phyloP scores from a whole-genome alignment of 2,888 invertebrate species.

The Galerucella nymphaeae region DNA sequence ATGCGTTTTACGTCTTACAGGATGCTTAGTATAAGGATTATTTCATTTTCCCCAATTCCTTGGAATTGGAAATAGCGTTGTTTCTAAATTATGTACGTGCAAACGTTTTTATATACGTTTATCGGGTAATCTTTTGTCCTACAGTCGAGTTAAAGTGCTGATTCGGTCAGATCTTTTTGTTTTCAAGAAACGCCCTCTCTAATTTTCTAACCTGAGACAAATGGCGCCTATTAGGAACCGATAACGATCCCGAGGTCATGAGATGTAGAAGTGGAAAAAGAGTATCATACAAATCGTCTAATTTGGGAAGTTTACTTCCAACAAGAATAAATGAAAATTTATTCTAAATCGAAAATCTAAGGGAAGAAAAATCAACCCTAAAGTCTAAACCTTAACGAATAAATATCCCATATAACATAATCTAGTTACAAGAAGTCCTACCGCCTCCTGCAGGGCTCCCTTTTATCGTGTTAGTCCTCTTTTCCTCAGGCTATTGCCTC shows the following conservation, averaged over 20 bases:
- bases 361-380: not conserved
- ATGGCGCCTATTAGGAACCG: conserved; percentile 59
- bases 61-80: not conserved
- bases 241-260: conserved; percentile 62
- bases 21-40: conserved; percentile 41
- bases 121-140: conserved; percentile 55
- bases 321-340: too few relatives aligned
- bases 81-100: conserved; percentile 33
- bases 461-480: conserved; percentile 64
- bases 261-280: conserved; percentile 48
- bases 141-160: conserved; percentile 57
- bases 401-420: conserved; percentile 59
- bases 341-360: not conserved
- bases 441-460: conserved; percentile 57
- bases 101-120: conserved; percentile 45
- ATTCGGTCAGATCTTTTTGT: conserved; percentile 54
- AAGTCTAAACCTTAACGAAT: conserved; percentile 41
- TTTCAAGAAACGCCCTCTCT: conserved; percentile 56
- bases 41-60: conserved; percentile 12
- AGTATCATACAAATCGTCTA: conserved; percentile 31
- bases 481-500: conserved; percentile 61
- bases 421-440: conserved; percentile 61
- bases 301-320: conserved; percentile 7
- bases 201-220: conserved; percentile 61
- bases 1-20: conserved; percentile 23